Percentiles rank a stretch among this genome's conserved stretches.
These are phyloP conservation scores for Rhineura floridana DNA, from an alignment of 2,113 vertebrate species.

Conservation along the genomic window DNA sequence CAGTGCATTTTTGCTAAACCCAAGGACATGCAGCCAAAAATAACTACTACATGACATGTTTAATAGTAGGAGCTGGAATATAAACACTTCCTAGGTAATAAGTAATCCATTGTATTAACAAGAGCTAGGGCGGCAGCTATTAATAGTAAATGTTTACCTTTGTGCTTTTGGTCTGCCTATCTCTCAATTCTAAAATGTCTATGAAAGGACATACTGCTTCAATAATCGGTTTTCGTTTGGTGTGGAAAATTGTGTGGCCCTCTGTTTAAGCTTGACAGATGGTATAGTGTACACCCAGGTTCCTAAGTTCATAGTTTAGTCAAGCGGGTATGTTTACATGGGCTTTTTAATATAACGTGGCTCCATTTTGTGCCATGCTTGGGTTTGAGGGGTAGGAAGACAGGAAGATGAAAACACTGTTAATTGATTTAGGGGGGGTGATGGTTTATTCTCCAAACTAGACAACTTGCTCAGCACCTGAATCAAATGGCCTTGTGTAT, in stretches of 20 bases:
- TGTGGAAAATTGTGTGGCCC: slow-evolving; percentile 14
- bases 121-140: slow-evolving; percentile 28
- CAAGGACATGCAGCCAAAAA: slow-evolving; percentile 27
- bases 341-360: not conserved
- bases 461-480: not conserved
- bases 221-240: slow-evolving; percentile 10
- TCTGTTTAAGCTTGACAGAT: slow-evolving; percentile 16
- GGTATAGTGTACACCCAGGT: not conserved
- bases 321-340: not conserved
- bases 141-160: slow-evolving; percentile 45
- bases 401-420: not conserved
- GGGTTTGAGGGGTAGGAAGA: not conserved
- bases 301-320: not conserved
- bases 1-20: slow-evolving; percentile 23
- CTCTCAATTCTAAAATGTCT: slow-evolving; percentile 29
- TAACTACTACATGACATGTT: slow-evolving; percentile 26
- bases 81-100: slow-evolving; percentile 44
- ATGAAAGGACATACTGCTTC: slow-evolving; percentile 37
- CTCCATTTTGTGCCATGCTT: not conserved
- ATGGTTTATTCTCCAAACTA: not conserved
- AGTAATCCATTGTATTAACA: slow-evolving; percentile 46
- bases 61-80: slow-evolving; percentile 35
- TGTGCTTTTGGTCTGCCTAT: slow-evolving; percentile 27
- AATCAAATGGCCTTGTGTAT: not conserved
- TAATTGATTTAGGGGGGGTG: not conserved